Base-by-base conservation (phyloP, 2,888 invertebrate species). In the Nysson spinosus region DNA sequence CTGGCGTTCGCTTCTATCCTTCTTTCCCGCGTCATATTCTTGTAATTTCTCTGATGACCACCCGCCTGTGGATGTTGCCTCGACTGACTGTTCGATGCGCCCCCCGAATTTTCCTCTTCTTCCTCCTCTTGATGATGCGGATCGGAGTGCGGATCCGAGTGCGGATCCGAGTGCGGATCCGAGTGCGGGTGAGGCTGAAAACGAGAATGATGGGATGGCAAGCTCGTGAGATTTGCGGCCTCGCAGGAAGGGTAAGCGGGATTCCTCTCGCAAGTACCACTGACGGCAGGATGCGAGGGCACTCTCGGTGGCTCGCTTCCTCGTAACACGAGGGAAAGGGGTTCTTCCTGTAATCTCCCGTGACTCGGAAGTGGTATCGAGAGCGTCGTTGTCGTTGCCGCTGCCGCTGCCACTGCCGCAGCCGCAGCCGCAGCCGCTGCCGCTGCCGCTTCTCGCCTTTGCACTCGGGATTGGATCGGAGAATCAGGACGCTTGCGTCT, bases 1-100 rank as follows among this genome's bases (percentile, higher is more conserved):
- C 97, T 89, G 0, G 97, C 97, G 83, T 98, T 98, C 0, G 97
- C 97, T 85, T 98, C 97, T 82, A 97, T 96, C 70, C 97, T 90
- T 73, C 97, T 89, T 85, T 97, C 97, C 14, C 96, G 90, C 0
- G 96, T 97, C 96, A 97, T 97, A 85, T 96, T 97, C 84, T 97
- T 97, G 88, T 97, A 97, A 85, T 97, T 97, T 69, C 96, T 90
- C 81, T 95, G 95, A 69, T 94, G 84, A 4, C 79, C 64, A 14
- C 46, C 22, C n/a, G n/a, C n/a, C n/a, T n/a, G n/a, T n/a, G 44
- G 34, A 14, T 73, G 77, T 35, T 76, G 72, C 30, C 72, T 77
- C 9, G 68, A 39, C 28, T 75, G 75, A 24, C 63, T 55, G 26
- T 28, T 32, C 66, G 68, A n/a, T n/a, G n/a, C n/a, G n/a, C n/a